Conservation (phyloP, 2,797 vertebrate species). For the Lagocephalus sceleratus region DNA sequence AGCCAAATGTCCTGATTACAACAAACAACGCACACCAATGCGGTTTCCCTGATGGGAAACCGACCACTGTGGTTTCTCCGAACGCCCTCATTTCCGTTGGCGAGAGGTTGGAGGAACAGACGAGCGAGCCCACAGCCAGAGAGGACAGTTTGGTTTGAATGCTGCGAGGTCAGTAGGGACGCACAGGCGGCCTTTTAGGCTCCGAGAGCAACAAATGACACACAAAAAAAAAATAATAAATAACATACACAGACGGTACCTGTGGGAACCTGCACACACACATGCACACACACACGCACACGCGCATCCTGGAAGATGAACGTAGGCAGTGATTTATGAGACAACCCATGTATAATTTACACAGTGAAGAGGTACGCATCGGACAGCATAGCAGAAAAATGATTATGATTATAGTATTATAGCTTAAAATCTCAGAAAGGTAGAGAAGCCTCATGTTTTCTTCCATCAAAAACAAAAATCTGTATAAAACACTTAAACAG, state of each 20-base stretch:
- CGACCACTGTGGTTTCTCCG: conserved; percentile 22
- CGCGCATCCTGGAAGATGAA: conserved; percentile 51
- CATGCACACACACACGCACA: conserved; percentile 49
- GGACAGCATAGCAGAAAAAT: too few relatives aligned
- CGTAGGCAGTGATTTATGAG: conserved; percentile 28
- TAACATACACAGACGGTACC: conserved; percentile 58
- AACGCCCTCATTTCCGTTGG: conserved; percentile 42
- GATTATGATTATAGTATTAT: too few relatives aligned
- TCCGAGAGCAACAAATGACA: conserved; percentile 40
- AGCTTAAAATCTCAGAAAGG: conserved; percentile 9
- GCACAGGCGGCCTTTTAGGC: conserved; percentile 52
- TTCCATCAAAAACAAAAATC: conserved; percentile 15
- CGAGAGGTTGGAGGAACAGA: conserved; percentile 31
- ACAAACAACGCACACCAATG: not conserved
- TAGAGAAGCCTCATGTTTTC: conserved; percentile 12
- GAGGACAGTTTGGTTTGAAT: conserved; percentile 51
- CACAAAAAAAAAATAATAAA: conserved; percentile 9
- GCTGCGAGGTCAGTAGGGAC: conserved; percentile 61
- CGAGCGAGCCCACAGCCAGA: conserved; percentile 12
- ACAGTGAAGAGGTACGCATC: conserved; percentile 44
- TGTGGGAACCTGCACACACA: conserved; percentile 43
- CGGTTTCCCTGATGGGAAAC: conserved; percentile 18
- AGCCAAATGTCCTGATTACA: not conserved
- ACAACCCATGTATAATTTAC: conserved; percentile 52
- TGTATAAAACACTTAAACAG: conserved; percentile 41